Conservation (phyloP, 2,888 invertebrate species). For the Euzophera pinguis region DNA sequence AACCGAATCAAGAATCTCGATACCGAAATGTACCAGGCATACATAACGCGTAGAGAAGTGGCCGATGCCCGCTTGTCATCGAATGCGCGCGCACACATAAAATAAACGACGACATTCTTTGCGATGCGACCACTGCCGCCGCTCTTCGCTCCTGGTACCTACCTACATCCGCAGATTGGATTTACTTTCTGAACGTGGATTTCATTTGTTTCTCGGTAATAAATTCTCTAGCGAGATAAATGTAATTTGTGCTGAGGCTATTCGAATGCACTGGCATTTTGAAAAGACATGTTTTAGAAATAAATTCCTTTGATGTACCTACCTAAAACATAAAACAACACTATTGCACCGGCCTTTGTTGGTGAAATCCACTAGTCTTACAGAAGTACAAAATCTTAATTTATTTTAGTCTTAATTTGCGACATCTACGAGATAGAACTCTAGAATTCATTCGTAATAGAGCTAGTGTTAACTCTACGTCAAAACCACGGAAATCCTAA, state of each 20-base stretch:
- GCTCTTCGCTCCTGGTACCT: constrained; percentile 48
- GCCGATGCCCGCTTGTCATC: constrained; percentile 56
- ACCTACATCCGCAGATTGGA: constrained; percentile 22
- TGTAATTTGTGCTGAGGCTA: background rate
- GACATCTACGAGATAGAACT: too few species aligned
- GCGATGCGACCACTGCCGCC: constrained; percentile 55
- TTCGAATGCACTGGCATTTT: background rate
- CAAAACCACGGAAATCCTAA: too few species aligned
- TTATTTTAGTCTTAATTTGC: too few species aligned
- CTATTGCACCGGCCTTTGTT: too few species aligned
- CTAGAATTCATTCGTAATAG: too few species aligned
- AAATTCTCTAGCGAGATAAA: constrained; percentile 21
- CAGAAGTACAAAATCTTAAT: too few species aligned
- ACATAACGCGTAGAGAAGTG: constrained; percentile 53
- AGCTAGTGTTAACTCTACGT: too few species aligned
- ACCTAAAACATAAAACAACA: too few species aligned
- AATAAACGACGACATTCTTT: constrained; percentile 65
- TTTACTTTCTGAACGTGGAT: constrained; percentile 19
- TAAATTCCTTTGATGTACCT: background rate
- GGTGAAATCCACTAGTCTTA: too few species aligned
- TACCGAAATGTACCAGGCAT: constrained; percentile 44
- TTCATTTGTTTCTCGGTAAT: constrained; percentile 19
- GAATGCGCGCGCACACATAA: constrained; percentile 55
- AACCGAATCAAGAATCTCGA: constrained; percentile 27
- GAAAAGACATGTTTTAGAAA: too few species aligned